Conservation (phyloP, 37 sponge, comb jelly and placozoan genomes). For the Ianthella basta region DNA sequence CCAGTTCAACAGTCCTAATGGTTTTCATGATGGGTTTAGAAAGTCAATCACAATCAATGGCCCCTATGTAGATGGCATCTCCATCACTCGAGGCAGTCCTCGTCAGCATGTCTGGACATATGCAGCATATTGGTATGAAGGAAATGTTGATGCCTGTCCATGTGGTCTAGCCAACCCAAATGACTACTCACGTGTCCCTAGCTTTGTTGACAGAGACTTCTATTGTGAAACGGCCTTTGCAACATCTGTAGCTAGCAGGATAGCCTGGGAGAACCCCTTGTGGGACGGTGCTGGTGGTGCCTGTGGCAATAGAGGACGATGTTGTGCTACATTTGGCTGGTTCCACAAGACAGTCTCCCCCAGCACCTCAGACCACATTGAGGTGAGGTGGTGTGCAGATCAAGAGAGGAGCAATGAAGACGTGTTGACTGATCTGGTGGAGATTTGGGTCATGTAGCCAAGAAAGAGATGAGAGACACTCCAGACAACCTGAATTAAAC, state of each 20-base stretch:
- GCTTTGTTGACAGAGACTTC: constrained; percentile 28
- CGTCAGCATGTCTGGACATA: constrained; percentile 38
- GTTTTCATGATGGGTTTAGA: background rate
- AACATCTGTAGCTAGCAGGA: background rate
- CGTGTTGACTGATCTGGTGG: constrained; percentile 24
- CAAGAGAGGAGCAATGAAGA: constrained; percentile 39
- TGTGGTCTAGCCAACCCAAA: background rate
- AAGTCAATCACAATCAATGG: background rate
- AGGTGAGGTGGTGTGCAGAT: constrained; percentile 59
- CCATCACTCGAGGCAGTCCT: constrained; percentile 32
- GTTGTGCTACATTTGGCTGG: constrained; percentile 47
- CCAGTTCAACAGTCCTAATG: constrained; percentile 9
- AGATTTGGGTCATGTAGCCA: constrained; percentile 46
- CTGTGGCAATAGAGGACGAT: background rate
- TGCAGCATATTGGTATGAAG: background rate
- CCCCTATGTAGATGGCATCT: constrained; percentile 39
- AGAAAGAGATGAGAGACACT: background rate
- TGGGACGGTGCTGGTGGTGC: constrained; percentile 59
- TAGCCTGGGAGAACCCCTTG: constrained; percentile 39
- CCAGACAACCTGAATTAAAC: background rate
- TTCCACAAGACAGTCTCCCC: constrained; percentile 33
- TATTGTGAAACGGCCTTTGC: constrained; percentile 35
- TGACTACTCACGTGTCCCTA: background rate
- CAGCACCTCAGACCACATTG: constrained; percentile 44
- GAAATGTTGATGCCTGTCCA: background rate